Conservation (phyloP, 2,888 invertebrate species). For the Microplitis manilae region DNA sequence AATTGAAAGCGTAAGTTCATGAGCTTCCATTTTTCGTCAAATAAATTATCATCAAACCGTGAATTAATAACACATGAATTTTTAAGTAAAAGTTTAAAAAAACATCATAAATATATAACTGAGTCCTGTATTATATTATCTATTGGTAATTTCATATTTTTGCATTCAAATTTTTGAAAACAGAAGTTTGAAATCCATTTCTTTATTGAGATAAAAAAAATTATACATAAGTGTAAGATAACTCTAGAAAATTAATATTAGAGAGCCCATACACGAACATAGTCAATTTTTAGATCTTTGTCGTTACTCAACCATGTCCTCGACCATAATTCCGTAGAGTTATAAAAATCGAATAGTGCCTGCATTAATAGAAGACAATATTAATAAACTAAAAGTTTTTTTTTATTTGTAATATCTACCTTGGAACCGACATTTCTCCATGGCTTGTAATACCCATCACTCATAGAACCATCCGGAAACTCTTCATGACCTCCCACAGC, state of each 20-base stretch:
- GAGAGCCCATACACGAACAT: conserved; percentile 76
- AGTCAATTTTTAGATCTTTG: conserved; percentile 76
- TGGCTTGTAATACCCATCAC: conserved; percentile 76
- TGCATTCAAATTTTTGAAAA: no score
- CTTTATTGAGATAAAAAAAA: neutral
- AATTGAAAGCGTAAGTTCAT: no score
- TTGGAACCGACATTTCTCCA: conserved; percentile 82
- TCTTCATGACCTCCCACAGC: conserved; percentile 84
- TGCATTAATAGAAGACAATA: conserved; percentile 36
- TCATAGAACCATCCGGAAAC: conserved; percentile 77
- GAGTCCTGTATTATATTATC: no score
- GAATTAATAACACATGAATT: no score
- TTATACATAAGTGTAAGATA: neutral
- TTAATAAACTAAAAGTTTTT: neutral
- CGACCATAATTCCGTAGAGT: conserved; percentile 69
- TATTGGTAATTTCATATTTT: no score
- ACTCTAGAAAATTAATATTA: conserved; percentile 53
- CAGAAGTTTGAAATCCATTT: no score
- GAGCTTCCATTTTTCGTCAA: no score
- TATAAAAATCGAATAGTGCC: conserved; percentile 70
- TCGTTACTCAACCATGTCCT: conserved; percentile 72
- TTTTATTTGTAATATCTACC: conserved; percentile 58
- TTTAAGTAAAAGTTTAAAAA: no score
- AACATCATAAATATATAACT: no score
- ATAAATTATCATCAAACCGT: no score